Evolutionary conservation across 2,113 vertebrate species (phyloP).

Genomic region (Campylorhamphus procurvoides): DNA sequence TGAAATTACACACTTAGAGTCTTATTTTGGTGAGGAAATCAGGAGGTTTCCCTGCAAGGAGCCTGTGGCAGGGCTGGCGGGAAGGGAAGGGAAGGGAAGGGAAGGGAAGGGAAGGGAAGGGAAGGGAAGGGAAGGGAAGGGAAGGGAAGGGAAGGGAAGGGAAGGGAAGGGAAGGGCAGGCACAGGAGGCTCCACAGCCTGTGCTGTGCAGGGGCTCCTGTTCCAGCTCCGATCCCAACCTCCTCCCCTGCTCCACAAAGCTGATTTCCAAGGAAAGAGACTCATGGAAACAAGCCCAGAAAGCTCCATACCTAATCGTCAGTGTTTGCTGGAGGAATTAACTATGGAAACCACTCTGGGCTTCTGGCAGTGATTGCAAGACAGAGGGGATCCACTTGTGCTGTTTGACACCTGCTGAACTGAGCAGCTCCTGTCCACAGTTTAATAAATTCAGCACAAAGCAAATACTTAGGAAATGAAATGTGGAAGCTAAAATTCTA

Average conservation of each 20-base stretch:
- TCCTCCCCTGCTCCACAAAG: rapidly evolving
- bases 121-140: too few relatives aligned
- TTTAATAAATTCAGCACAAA: background rate
- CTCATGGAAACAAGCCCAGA: background rate
- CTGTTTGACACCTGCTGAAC: background rate
- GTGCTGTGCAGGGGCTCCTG: background rate
- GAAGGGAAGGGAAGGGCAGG: background rate
- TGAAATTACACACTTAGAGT: background rate
- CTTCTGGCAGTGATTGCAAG: rapidly evolving
- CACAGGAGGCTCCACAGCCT: background rate
- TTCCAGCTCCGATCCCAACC: rapidly evolving
- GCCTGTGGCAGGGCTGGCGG: background rate
- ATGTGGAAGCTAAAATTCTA: background rate
- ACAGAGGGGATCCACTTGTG: background rate
- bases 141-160: too few relatives aligned
- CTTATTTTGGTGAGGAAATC: background rate
- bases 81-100: too few relatives aligned
- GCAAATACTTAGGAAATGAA: background rate
- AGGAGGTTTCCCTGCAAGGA: background rate
- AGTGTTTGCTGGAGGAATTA: rapidly evolving
- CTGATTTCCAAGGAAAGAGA: background rate
- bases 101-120: too few relatives aligned
- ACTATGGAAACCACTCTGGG: background rate
- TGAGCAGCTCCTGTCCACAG: background rate
- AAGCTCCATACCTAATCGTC: rapidly evolving